Evolutionary conservation across 37 sponge, comb jelly and placozoan species (phyloP).

Genomic region (Haliclona indistincta): DNA sequence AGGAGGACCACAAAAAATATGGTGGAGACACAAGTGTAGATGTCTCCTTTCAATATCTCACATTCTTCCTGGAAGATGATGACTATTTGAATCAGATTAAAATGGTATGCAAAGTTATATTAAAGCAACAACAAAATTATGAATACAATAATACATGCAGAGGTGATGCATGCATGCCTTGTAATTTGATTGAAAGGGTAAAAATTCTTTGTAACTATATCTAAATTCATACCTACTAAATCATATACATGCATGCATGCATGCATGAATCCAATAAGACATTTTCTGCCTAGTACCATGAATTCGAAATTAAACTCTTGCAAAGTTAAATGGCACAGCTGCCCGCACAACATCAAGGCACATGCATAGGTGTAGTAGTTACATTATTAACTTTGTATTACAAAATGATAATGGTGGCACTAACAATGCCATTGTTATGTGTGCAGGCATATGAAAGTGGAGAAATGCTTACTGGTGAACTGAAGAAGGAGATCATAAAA

Average conservation of each 20-base stretch:
- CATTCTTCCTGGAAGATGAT: constrained; percentile 96
- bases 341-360: not conserved
- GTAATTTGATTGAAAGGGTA: not conserved
- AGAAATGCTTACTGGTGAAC: constrained; percentile 73
- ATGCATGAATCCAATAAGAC: too few relatives aligned
- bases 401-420: not conserved
- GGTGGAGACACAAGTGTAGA: constrained; percentile 96
- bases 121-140: too few relatives aligned
- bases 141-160: not conserved
- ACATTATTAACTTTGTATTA: too few relatives aligned
- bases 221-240: too few relatives aligned
- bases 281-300: too few relatives aligned
- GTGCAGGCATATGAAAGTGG: constrained; percentile 74
- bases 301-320: too few relatives aligned
- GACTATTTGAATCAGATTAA: constrained; percentile 78
- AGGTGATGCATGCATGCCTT: not conserved
- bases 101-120: too few relatives aligned
- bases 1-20: constrained; percentile 90
- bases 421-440: too few relatives aligned
- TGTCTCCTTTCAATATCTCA: constrained; percentile 96
- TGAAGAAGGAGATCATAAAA: constrained; percentile 78
- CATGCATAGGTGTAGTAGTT: not conserved
- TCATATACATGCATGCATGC: too few relatives aligned
- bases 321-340: too few relatives aligned
- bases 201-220: not conserved